A percentile compares a stretch with the other conserved stretches of the same genome.
Evolutionary conservation across 2,797 vertebrate genomes (phyloP).

Genomic region (Protosalanx chinensis): DNA sequence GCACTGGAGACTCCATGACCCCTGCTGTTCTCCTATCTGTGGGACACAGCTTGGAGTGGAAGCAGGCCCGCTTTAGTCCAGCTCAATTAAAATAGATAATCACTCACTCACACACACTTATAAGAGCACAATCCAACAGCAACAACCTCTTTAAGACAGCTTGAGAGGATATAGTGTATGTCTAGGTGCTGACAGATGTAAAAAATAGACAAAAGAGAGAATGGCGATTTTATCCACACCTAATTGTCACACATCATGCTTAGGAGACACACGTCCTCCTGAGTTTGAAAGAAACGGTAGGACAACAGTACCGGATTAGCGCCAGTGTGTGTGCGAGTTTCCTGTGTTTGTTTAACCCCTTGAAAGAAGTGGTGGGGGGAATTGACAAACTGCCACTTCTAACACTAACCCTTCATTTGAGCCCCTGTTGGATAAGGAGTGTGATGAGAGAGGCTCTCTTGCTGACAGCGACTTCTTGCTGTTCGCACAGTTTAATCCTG

Average conservation of each 20-base stretch:
- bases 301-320: constrained; percentile 11
- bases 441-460: constrained; percentile 55
- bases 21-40: constrained; percentile 27
- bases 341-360: constrained; percentile 19
- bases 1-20: constrained; percentile 44
- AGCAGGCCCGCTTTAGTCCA: constrained; percentile 32
- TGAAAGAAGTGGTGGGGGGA: constrained; percentile 25
- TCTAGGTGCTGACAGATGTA: constrained; percentile 33
- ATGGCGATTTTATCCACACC: constrained; percentile 27
- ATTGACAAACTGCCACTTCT: constrained; percentile 53
- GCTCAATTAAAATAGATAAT: constrained; percentile 19
- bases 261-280: constrained; percentile 17
- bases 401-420: constrained; percentile 51
- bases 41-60: constrained; percentile 13
- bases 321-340: constrained; percentile 16
- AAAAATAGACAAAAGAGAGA: constrained; percentile 10
- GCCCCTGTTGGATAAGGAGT: constrained; percentile 42
- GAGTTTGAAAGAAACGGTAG: constrained; percentile 9
- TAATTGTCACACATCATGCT: constrained; percentile 12
- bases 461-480: constrained; percentile 39
- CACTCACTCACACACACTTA: not conserved
- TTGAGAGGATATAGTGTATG: constrained; percentile 20
- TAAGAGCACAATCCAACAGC: not conserved
- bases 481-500: constrained; percentile 50
- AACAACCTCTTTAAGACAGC: not conserved